Evolutionary conservation across 2,797 vertebrate genomes (phyloP), one percentile per base, ranked within the genome.

Genomic region (Momotus momota): DNA sequence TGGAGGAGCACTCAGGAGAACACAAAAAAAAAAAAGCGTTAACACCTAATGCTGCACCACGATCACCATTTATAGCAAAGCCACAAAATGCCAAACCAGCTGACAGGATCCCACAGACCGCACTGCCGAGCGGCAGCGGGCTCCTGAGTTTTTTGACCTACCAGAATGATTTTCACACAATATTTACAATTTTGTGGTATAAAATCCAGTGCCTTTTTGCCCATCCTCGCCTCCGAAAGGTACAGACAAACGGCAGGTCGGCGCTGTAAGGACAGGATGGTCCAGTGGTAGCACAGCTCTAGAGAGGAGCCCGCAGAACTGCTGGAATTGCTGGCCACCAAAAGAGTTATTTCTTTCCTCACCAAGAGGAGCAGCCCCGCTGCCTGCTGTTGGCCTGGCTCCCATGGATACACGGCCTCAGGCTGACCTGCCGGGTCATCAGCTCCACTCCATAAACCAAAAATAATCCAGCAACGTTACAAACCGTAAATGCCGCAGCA

Each of bases 21-120:
- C 35, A 35, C 35, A 1, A 8, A 48, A 49, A 49, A 51, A 45
- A 38, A 40, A 19, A 67, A 49, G 41, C 1, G 35, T 87, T 73
- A 82, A 92, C 4, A 10, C 49, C 49, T 27, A 81, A 55, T 33
- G 22, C 43, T 62, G 90, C 27, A 45, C 40, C 72, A 35, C 84
- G 55, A 35, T 72, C 70, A 14, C 79, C 96, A 75, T 93, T 94
- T 91, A 91, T 51, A 93, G 93, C 51, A 81, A 91, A 94, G 93
- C 91, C 93, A 60, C 91, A 81, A 41, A 72, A 88, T 7, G 70
- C 73, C 89, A 86, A 12, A 78, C 38, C 94, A 91, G 89, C 88
- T 88, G 95, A 90, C 85, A 94, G 89, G 91, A 94, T 94, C 94
- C 95, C 96, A 94, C 96, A 96, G 78, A 90, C 94, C 72, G 1